Conservation (phyloP, 1,140 invertebrate genomes). For the Drosophila yakuba region DNA sequence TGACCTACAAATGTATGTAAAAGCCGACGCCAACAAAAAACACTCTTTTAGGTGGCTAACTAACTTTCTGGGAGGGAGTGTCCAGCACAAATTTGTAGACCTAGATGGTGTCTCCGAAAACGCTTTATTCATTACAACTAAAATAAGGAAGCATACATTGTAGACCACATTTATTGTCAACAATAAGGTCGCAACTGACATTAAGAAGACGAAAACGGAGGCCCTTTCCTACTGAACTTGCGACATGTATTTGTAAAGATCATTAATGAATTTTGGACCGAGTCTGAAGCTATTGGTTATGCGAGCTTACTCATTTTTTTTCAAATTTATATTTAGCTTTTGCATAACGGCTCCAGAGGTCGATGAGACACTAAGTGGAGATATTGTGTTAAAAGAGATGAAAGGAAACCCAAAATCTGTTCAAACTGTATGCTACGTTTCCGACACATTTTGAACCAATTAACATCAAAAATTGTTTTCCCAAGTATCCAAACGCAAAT, state of each 20-base stretch:
- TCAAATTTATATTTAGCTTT: conserved; percentile 52
- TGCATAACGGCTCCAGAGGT: conserved; percentile 50
- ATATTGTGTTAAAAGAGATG: neutral
- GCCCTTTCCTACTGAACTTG: conserved; percentile 26
- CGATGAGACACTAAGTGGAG: neutral
- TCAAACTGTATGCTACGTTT: neutral
- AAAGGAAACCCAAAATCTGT: neutral
- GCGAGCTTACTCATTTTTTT: conserved; percentile 43
- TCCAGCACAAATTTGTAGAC: conserved; percentile 21
- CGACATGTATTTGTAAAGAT: conserved; percentile 60
- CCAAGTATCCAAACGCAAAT: conserved; percentile 18
- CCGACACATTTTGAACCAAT: neutral
- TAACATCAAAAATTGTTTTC: conserved; percentile 17
- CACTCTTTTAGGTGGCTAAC: neutral
- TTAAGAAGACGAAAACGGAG: conserved; percentile 7
- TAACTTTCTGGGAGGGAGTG: conserved; percentile 24
- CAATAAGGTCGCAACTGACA: neutral
- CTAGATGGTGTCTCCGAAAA: conserved; percentile 30
- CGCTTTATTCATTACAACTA: conserved; percentile 47
- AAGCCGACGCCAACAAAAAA: conserved; percentile 23
- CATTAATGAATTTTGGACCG: conserved; percentile 58
- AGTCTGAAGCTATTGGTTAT: conserved; percentile 37
- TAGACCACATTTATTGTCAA: conserved; percentile 16
- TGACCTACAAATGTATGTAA: conserved; percentile 67
- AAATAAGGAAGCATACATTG: conserved; percentile 29